A percentile compares a stretch with the other conserved stretches of the same genome.
phyloP scores from a whole-genome alignment of 2,888 invertebrate genomes.

The Diarsia rubi region DNA sequence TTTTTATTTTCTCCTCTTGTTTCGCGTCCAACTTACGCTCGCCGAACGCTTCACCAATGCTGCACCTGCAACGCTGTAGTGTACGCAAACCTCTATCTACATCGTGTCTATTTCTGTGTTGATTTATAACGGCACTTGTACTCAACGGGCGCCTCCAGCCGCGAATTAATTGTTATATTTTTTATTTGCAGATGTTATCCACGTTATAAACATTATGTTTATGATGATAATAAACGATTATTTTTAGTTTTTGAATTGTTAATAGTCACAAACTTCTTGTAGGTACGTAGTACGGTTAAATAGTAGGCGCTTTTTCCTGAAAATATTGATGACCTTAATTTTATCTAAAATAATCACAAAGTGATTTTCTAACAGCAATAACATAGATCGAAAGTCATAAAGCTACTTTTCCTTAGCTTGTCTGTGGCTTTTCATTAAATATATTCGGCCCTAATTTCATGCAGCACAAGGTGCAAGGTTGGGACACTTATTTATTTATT shows the following conservation, averaged over 20 bases:
- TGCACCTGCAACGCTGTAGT: slow-evolving; percentile 43
- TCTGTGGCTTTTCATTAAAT: too few relatives aligned
- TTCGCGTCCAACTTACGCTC: not conserved
- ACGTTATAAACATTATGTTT: slow-evolving; percentile 66
- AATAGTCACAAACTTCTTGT: slow-evolving; percentile 7
- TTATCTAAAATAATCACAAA: too few relatives aligned
- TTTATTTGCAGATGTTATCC: slow-evolving; percentile 68
- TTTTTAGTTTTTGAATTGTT: slow-evolving; percentile 42
- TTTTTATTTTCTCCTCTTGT: not conserved
- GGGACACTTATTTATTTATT: too few relatives aligned
- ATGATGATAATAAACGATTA: slow-evolving; percentile 56
- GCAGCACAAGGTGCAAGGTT: too few relatives aligned
- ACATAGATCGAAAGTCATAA: not conserved
- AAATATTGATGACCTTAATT: too few relatives aligned
- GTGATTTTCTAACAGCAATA: not conserved
- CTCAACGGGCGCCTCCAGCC: slow-evolving; percentile 72
- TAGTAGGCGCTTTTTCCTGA: not conserved
- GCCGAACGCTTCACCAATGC: not conserved
- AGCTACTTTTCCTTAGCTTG: too few relatives aligned
- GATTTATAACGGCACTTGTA: slow-evolving; percentile 67
- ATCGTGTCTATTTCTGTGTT: slow-evolving; percentile 63
- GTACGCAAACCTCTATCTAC: slow-evolving; percentile 32
- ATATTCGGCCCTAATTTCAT: too few relatives aligned
- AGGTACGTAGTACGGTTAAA: not conserved
- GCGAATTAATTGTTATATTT: slow-evolving; percentile 78